Conservation (phyloP, 92 coral and sea anemone genomes). For the Ricordea florida region DNA sequence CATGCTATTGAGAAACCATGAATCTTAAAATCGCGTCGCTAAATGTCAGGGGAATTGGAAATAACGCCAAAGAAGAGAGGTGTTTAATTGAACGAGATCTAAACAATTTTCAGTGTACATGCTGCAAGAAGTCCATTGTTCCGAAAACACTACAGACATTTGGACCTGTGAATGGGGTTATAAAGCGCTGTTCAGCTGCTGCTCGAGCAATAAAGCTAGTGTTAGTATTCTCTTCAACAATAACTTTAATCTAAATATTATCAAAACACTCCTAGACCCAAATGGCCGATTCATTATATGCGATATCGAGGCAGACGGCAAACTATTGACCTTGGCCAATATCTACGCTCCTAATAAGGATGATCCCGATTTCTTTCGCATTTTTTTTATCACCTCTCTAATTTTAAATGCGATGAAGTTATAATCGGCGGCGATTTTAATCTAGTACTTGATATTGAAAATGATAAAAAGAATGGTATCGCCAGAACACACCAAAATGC, state of each 20-base stretch:
- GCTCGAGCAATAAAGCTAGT: not conserved
- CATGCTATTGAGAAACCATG: too few species aligned
- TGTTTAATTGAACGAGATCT: conserved; percentile 28
- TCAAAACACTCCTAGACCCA: conserved; percentile 4
- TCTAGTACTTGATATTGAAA: conserved; percentile 3
- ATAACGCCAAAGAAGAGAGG: conserved; percentile 36
- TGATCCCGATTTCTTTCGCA: not conserved
- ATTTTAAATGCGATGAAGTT: conserved; percentile 8
- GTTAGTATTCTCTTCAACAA: conserved; percentile 33
- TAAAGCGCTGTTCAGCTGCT: not conserved
- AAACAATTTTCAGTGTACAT: conserved; percentile 29
- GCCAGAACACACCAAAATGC: conserved; percentile 1
- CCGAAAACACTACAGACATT: not conserved
- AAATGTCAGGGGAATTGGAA: too few species aligned
- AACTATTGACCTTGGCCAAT: conserved; percentile 15
- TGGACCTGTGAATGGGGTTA: conserved; percentile 35
- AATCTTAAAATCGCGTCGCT: too few species aligned
- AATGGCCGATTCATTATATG: conserved; percentile 29
- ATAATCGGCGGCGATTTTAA: conserved; percentile 43
- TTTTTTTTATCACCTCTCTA: not conserved
- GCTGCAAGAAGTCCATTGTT: conserved; percentile 45
- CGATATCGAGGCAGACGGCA: conserved; percentile 10
- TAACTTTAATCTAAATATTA: conserved; percentile 3
- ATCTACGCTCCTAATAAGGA: conserved; percentile 38
- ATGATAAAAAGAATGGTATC: conserved; percentile 18